These are phyloP conservation scores for Menidia menidia DNA, from an alignment of 2,797 vertebrate species.

Conservation along the genomic window DNA sequence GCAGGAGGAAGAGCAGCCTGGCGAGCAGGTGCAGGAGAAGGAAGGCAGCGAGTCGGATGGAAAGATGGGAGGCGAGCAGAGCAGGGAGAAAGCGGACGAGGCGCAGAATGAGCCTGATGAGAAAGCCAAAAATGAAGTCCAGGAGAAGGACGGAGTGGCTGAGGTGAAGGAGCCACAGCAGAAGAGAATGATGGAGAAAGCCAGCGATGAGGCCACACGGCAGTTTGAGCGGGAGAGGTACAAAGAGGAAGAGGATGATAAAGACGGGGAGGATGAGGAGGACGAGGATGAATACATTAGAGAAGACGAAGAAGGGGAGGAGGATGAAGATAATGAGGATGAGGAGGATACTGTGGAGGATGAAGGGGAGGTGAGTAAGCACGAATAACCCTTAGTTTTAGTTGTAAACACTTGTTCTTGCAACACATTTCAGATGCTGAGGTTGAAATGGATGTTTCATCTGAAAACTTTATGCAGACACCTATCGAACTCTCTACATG, in stretches of 20 bases:
- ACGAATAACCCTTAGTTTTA: not conserved
- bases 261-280: constrained; percentile 44
- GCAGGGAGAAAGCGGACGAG: constrained; percentile 20
- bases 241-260: constrained; percentile 61
- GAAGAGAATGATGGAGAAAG: constrained; percentile 88
- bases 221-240: constrained; percentile 84
- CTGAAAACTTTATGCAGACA: no score
- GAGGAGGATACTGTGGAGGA: constrained; percentile 63
- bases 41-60: constrained; percentile 17
- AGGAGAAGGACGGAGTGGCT: constrained; percentile 31
- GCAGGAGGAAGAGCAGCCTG: constrained; percentile 40
- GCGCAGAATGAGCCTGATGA: constrained; percentile 19
- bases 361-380: constrained; percentile 72
- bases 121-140: constrained; percentile 38
- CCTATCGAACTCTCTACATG: no score
- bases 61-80: constrained; percentile 28
- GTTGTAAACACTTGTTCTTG: not conserved
- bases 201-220: constrained; percentile 84
- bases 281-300: constrained; percentile 62
- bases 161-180: constrained; percentile 74
- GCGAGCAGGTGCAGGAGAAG: constrained; percentile 19
- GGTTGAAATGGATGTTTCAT: no score
- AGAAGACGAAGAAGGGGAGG: constrained; percentile 70
- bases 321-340: constrained; percentile 58
- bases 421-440: not conserved